Percentiles rank a stretch among this genome's conserved stretches.
Conservation (phyloP, 2,888 invertebrate genomes). For the Drosophila paramelanica region DNA sequence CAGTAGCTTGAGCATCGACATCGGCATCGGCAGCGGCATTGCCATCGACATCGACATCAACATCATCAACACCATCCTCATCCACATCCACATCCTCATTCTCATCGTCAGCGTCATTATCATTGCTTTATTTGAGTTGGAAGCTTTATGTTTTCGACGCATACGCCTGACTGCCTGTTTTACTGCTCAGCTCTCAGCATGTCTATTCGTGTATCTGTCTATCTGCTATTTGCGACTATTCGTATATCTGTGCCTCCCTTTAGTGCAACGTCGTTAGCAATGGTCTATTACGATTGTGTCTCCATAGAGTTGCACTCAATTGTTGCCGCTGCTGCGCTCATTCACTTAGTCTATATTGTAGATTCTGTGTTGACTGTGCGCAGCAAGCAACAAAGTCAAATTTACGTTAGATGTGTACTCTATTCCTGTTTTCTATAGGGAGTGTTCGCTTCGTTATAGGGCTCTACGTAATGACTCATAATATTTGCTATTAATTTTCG, state of each 20-base stretch:
- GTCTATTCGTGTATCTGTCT: constrained; percentile 35
- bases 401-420: constrained; percentile 52
- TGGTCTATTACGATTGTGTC: constrained; percentile 74
- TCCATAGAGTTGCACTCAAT: constrained; percentile 63
- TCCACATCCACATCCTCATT: constrained; percentile 22
- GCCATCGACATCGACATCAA: constrained; percentile 18
- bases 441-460: background rate
- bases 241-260: constrained; percentile 24
- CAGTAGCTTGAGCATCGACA: constrained; percentile 11
- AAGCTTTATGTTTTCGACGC: constrained; percentile 63
- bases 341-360: constrained; percentile 56
- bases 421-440: constrained; percentile 5
- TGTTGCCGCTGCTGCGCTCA: constrained; percentile 44
- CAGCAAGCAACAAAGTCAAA: constrained; percentile 72
- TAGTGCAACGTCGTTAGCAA: constrained; percentile 72
- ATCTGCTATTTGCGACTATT: constrained; percentile 2
- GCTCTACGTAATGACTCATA: no score
- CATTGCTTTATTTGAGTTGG: constrained; percentile 66
- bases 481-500: no score
- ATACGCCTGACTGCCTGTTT: constrained; percentile 64
- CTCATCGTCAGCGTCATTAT: constrained; percentile 35
- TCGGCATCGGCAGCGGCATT: constrained; percentile 12
- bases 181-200: constrained; percentile 42
- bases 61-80: constrained; percentile 9
- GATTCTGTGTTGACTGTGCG: constrained; percentile 65